Base-by-base conservation (phyloP, 2,888 invertebrate species). In the Xestoiulus laeticollis region DNA sequence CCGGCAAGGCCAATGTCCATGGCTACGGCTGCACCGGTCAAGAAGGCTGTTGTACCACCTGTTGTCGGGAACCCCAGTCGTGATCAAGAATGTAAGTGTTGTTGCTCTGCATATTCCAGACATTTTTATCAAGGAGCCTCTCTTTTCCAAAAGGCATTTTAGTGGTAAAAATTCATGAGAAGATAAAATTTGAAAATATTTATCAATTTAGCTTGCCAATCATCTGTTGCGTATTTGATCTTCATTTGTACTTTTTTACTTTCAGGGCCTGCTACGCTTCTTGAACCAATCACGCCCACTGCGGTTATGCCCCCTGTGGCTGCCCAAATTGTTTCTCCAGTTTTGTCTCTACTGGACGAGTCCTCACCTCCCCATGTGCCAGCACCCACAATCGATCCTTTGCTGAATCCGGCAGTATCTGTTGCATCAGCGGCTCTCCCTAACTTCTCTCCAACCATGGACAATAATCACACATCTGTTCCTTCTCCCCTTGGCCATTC, bases 1-100 rank as follows among this genome's bases (percentile, higher is more conserved):
- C 90, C 90, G 22, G 90, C 90, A 38, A 89, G 90, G 85, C 90
- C 90, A 16, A 88, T 90, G 33, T 89, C 90, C 43, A 90, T 89
- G 53, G 90, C 90, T 14, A 90, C 90, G 19, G 90, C 90, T 19
- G 90, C 90, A 53, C 90, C 90, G 48, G 89, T 89, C 1, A 90
- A 90, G 85, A 90, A 90, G 86, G 43, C 85, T 1, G 48, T 53
- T 6, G 33, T 87, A 10, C 87, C 53, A 6, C 87, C 59, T 53
- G 32, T 26, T 26, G 38, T 19, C 0, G 85, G 85, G 0, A 87
- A 87, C 19, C 87, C 43, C 5, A 85, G 53, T 33, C 26, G 53
- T 2, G 87, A 87, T 16, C 83, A 84, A 30, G 87, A 87, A 33
- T 87, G 87, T 87, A 48, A 87, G 87, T 3, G 44, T 26, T 44